A percentile compares a stretch with the other conserved stretches of the same genome.
These are phyloP conservation scores for Mesaphorura yosii DNA, from an alignment of 1,140 invertebrate genomes.

Conservation along the genomic window DNA sequence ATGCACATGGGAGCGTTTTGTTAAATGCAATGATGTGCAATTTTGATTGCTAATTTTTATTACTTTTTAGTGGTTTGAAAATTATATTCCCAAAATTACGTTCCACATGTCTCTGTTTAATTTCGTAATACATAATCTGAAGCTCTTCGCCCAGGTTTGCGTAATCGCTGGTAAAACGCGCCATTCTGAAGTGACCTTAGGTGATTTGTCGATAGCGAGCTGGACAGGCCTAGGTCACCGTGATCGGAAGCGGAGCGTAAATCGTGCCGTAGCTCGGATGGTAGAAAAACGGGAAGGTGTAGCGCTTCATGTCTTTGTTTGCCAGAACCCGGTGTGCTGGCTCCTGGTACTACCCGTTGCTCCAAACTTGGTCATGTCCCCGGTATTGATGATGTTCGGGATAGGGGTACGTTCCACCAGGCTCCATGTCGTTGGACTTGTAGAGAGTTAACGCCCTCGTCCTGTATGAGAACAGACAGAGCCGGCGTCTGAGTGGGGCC, in stretches of 20 bases:
- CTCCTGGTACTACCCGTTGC: slow-evolving; percentile 19
- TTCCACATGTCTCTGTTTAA: slow-evolving; percentile 7
- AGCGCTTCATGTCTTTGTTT: slow-evolving; percentile 5
- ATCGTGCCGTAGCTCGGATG: slow-evolving; percentile 5
- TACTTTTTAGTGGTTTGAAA: too few relatives aligned
- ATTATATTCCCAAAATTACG: too few relatives aligned
- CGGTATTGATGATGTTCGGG: slow-evolving; percentile 22
- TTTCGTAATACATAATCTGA: slow-evolving; percentile 18
- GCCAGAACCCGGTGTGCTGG: slow-evolving; percentile 21
- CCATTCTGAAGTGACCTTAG: slow-evolving; percentile 19
- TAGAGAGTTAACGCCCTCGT: slow-evolving; percentile 12
- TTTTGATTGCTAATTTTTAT: too few relatives aligned
- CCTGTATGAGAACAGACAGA: slow-evolving; percentile 1
- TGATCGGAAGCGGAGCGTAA: slow-evolving; percentile 10
- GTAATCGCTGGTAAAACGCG: slow-evolving; percentile 14
- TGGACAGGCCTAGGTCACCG: background rate
- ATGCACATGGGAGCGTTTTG: too few relatives aligned
- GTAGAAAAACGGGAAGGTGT: slow-evolving; percentile 17
- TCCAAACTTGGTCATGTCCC: slow-evolving; percentile 26
- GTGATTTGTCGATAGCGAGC: slow-evolving; percentile 10
- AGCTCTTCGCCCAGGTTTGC: slow-evolving; percentile 22
- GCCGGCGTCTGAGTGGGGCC: slow-evolving; percentile 19
- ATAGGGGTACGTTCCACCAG: slow-evolving; percentile 15
- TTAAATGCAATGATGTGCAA: too few relatives aligned
- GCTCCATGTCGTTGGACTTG: slow-evolving; percentile 14